phyloP scores from a whole-genome alignment of 2,797 vertebrate genomes.

The Distichodus sexfasciatus region DNA sequence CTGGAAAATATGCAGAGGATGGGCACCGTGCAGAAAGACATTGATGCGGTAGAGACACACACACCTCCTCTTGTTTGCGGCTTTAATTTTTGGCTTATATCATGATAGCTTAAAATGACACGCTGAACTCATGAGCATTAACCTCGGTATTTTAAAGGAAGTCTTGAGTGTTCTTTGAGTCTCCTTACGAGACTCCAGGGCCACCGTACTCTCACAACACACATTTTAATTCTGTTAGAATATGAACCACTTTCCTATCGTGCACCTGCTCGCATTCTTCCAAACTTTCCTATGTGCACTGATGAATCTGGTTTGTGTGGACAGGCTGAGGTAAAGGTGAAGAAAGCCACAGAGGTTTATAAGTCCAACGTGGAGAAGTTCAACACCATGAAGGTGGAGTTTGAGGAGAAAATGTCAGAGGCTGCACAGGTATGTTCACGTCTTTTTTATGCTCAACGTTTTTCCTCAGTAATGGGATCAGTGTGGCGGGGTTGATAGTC shows the following conservation, averaged over 20 bases:
- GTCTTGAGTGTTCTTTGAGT: no score
- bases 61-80: constrained; percentile 21
- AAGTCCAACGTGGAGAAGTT: constrained; percentile 94
- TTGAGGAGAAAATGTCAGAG: constrained; percentile 97
- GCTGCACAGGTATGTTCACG: constrained; percentile 85
- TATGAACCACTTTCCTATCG: no score
- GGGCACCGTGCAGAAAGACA: constrained; percentile 91
- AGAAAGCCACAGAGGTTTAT: constrained; percentile 96
- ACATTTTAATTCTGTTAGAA: no score
- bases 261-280: no score
- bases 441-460: constrained; percentile 37
- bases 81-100: neutral
- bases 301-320: constrained; percentile 35
- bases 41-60: constrained; percentile 83
- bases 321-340: constrained; percentile 91
- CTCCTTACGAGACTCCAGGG: no score
- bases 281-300: no score
- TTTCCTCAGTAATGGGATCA: constrained; percentile 56
- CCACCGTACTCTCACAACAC: no score
- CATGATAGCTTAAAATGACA: no score
- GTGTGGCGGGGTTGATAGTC: constrained; percentile 70
- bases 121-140: no score
- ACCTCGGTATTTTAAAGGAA: no score
- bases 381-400: constrained; percentile 88
- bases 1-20: constrained; percentile 95